Evolutionary conservation across 2,888 invertebrate species (phyloP), one percentile per base, ranked within the genome.

Genomic region (Corbicula japonica): DNA sequence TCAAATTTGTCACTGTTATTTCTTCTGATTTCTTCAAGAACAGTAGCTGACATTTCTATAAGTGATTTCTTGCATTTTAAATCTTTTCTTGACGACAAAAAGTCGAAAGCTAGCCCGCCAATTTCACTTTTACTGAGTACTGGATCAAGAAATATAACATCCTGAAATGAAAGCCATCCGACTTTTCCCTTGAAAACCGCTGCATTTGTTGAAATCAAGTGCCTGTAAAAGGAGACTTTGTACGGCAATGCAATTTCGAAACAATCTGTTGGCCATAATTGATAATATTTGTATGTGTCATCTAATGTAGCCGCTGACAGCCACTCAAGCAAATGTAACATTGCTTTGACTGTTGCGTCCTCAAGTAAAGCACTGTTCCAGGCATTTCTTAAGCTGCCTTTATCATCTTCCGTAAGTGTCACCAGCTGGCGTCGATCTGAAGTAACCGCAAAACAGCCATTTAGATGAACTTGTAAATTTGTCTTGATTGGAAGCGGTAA

Each of bases 401-500:
- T 90, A 79, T 91, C 91, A 76, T 92, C 91, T 38, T 83, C 84
- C 18, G 87, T 87, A 30, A 65, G 60, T 34, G 79, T 78, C 8
- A 76, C 60, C 18, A 92, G 83, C 41, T 87, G 84, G 3, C 88
- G 72, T 26, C 92, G 75, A 44, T 90, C 88, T 12, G 89, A 85
- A 5, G 87, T 86, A 5, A 92, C 81, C 4, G 89, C 30, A 38
- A 72, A 72, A 54, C 61, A 72, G 10, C 71, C 71, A 54, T 72
- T 72, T 86, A 87, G 74, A 71, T 92, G 91, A 28, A 92, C 84
- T 10, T 91, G 90, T 12, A 93, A 82, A 5, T 83, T 81, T 28
- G 87, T 88, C 32, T 63, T 71, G 2, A 91, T 82, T 35, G 92
- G 91, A 12, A 92, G 80, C 1, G 93, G 93, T 5, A 88, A 76